A percentile compares a stretch with the other conserved stretches of the same genome.
These are phyloP conservation scores for Girardinus metallicus DNA, from an alignment of 2,797 vertebrate species.

Conservation along the genomic window DNA sequence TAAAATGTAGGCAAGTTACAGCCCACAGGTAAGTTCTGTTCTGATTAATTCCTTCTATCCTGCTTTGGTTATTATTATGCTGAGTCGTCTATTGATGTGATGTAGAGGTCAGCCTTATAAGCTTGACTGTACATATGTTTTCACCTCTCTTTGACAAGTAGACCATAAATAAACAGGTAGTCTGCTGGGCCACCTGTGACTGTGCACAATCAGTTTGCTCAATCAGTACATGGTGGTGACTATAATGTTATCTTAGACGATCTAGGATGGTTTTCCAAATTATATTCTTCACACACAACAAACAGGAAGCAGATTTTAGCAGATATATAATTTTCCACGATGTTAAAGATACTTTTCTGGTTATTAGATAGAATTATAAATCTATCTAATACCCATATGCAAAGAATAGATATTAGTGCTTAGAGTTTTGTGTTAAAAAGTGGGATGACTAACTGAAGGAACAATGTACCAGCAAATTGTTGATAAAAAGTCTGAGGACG, in stretches of 20 bases:
- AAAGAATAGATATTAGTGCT: not conserved
- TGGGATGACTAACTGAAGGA: not conserved
- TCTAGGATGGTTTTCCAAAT: constrained; percentile 43
- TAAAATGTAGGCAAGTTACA: not conserved
- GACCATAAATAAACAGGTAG: constrained; percentile 7
- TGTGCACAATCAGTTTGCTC: not conserved
- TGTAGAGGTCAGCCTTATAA: constrained; percentile 21
- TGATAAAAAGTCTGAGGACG: not conserved
- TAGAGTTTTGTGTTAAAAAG: not conserved
- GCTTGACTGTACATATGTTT: constrained; percentile 36
- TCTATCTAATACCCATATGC: not conserved
- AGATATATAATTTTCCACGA: not conserved
- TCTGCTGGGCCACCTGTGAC: constrained; percentile 25
- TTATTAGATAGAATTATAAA: constrained; percentile 4
- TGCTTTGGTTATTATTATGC: constrained; percentile 1
- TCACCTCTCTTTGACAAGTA: not conserved
- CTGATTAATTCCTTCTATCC: not conserved
- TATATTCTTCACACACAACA: constrained; percentile 32
- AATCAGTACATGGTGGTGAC: constrained; percentile 41
- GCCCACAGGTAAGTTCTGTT: not conserved
- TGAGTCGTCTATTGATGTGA: not conserved
- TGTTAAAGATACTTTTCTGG: constrained; percentile 2
- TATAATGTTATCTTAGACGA: constrained; percentile 40
- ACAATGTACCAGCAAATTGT: not conserved
- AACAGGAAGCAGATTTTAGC: constrained; percentile 10